A percentile compares a stretch with the other conserved stretches of the same genome.
Conservation (phyloP, 2,113 vertebrate species). For the Tychaedon coryphoeus region DNA sequence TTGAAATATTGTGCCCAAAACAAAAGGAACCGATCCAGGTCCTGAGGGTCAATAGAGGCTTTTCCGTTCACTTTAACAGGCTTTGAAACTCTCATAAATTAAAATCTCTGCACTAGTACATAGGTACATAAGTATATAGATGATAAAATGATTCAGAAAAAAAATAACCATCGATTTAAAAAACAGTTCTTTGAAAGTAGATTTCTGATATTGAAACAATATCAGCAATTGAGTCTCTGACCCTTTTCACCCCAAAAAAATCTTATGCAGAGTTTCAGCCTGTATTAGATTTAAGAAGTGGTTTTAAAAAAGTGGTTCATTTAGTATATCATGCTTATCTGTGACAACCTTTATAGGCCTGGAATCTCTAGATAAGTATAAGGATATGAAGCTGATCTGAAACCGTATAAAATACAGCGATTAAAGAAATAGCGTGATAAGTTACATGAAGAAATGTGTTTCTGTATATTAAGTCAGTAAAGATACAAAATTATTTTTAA, state of each 20-base stretch:
- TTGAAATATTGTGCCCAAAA: background rate
- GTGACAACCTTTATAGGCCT: background rate
- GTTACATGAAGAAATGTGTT: background rate
- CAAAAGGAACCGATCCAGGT: accelerated
- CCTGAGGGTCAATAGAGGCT: background rate
- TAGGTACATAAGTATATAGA: background rate
- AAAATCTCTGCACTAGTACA: background rate
- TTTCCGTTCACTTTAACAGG: background rate
- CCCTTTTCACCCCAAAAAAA: background rate
- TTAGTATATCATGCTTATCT: background rate
- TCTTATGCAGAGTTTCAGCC: background rate
- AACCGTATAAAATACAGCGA: background rate
- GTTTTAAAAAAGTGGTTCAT: background rate
- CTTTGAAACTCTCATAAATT: background rate
- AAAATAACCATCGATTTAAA: background rate
- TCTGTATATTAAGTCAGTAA: background rate
- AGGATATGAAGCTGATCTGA: background rate
- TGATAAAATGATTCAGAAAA: background rate
- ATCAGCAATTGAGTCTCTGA: background rate
- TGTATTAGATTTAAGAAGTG: background rate
- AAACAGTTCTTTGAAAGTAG: background rate
- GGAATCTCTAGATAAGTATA: background rate
- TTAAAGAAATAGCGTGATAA: background rate
- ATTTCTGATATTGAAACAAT: background rate
- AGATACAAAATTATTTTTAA: background rate